Evolutionary conservation across 2,113 vertebrate genomes (phyloP).

Genomic region (Hippoglossus stenolepis): DNA sequence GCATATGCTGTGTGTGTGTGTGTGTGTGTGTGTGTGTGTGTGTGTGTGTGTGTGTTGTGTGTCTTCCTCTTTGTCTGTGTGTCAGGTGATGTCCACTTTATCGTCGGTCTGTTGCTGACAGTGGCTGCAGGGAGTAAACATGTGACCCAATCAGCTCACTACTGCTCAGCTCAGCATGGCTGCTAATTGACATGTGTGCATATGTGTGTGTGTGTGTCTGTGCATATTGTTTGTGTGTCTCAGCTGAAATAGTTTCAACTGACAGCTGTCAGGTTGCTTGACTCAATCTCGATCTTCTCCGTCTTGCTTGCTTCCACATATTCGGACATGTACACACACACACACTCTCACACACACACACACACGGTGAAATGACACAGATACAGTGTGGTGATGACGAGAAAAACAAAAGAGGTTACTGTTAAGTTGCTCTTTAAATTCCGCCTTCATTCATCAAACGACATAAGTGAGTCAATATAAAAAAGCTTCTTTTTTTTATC

Average conservation of each 20-base stretch:
- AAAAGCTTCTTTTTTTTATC: no score
- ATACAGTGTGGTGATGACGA: not conserved
- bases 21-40: constrained; percentile 26
- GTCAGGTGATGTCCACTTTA: constrained; percentile 61
- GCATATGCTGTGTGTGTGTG: constrained; percentile 9
- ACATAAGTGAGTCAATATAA: no score
- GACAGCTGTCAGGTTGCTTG: constrained; percentile 78
- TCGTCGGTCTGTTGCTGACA: constrained; percentile 65
- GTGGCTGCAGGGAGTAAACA: constrained; percentile 73
- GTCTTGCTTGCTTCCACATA: constrained; percentile 25
- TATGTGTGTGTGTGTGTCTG: constrained; percentile 1
- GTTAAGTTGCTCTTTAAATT: no score
- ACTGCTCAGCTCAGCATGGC: constrained; percentile 62
- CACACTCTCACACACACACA: no score
- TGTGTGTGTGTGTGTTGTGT: constrained; percentile 40
- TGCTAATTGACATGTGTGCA: constrained; percentile 74
- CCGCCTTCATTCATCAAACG: no score
- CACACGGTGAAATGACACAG: not conserved
- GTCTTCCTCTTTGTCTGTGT: constrained; percentile 35
- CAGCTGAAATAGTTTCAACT: constrained; percentile 62
- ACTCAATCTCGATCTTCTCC: constrained; percentile 54
- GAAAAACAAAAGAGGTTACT: not conserved
- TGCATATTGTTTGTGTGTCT: constrained; percentile 44
- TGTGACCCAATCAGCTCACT: constrained; percentile 74
- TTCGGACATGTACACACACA: constrained; percentile 16